Evolutionary conservation across 1,140 invertebrate genomes (phyloP).

Genomic region (Euura saliciscinereae): DNA sequence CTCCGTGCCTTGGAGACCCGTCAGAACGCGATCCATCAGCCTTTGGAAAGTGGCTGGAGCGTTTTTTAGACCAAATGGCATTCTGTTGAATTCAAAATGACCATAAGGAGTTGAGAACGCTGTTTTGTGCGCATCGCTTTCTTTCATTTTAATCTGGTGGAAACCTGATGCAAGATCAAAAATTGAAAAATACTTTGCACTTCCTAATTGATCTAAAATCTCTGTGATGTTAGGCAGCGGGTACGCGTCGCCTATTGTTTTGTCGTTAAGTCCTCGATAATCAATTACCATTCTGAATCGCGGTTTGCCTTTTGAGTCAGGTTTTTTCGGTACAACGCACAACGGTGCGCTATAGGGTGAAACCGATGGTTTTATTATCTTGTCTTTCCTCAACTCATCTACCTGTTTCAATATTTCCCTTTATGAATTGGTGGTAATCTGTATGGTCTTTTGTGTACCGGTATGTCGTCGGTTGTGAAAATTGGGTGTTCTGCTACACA

Average conservation of each 20-base stretch:
- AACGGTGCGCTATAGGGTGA: slow-evolving; percentile 41
- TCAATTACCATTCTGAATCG: slow-evolving; percentile 26
- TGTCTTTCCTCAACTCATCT: slow-evolving; percentile 31
- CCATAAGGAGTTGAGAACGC: slow-evolving; percentile 24
- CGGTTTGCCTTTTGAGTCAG: slow-evolving; percentile 37
- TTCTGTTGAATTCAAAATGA: slow-evolving; percentile 27
- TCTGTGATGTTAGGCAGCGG: slow-evolving; percentile 57
- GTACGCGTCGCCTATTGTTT: slow-evolving; percentile 42
- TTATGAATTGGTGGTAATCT: slow-evolving; percentile 7
- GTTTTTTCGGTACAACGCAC: slow-evolving; percentile 46
- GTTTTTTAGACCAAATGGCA: slow-evolving; percentile 35
- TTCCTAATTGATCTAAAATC: slow-evolving; percentile 40
- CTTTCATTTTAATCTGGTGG: slow-evolving; percentile 46
- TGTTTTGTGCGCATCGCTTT: slow-evolving; percentile 39
- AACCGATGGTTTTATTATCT: slow-evolving; percentile 39
- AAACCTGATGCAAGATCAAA: slow-evolving; percentile 54
- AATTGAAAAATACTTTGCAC: slow-evolving; percentile 42
- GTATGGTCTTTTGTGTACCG: slow-evolving; percentile 16
- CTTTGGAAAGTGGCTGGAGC: slow-evolving; percentile 25
- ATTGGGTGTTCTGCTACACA: not conserved
- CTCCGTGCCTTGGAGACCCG: slow-evolving; percentile 22
- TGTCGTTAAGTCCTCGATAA: slow-evolving; percentile 30
- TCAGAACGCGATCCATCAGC: slow-evolving; percentile 37
- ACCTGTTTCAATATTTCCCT: slow-evolving; percentile 24
- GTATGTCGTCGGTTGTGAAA: slow-evolving; percentile 11